Base-by-base conservation (phyloP, 2,113 vertebrate genomes). In the Syngnathus scovelli region DNA sequence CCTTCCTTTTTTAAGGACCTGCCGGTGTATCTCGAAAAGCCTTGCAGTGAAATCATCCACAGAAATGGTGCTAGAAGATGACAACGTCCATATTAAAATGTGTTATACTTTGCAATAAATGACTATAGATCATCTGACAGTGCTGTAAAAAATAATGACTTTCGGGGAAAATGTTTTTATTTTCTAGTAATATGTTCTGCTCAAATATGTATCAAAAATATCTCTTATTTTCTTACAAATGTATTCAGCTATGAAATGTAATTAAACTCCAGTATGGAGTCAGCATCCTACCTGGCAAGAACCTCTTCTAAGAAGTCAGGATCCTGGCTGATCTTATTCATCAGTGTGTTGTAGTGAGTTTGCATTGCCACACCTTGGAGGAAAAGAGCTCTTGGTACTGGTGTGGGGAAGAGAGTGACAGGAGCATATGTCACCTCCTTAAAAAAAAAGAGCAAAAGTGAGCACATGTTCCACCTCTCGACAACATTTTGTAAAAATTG, bases 381-480 rank as follows among this genome's bases (percentile, higher is more conserved):
- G 81, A 96, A 93, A 18, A 93, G 77, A 11, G 61, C 72, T 41
- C 49, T 75, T 0, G 96, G 93, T 19, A 99, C 91, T 0, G 85
- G 82, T 0, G 97, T 93, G 0, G 97, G 96, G 54, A 99, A 93
- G 68, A 99, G 90, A 0, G 94, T 93, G 81, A 99, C 94, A 0
- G 97, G 95, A 0, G 94, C 94, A 0, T 91, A 96, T 67, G 86
- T 93, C 84, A 95, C 94, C 81, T 92, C 80, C 97, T 98, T 98
- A 2, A 68, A 67, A 60, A 66, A 18, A 27, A 38, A 63, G 21
- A 39, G 21, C 1, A 62, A 8, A 33, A 68, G 7, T 51, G 8
- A 51, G 16, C 19, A 19, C 19, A 51, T 10, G 7, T 3, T n/a
- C 7, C 49, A n/a, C 16, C 49, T 6, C 7, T 10, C 19, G 1